Conservation (phyloP, 2,888 invertebrate genomes). For the Torymus tubicola region DNA sequence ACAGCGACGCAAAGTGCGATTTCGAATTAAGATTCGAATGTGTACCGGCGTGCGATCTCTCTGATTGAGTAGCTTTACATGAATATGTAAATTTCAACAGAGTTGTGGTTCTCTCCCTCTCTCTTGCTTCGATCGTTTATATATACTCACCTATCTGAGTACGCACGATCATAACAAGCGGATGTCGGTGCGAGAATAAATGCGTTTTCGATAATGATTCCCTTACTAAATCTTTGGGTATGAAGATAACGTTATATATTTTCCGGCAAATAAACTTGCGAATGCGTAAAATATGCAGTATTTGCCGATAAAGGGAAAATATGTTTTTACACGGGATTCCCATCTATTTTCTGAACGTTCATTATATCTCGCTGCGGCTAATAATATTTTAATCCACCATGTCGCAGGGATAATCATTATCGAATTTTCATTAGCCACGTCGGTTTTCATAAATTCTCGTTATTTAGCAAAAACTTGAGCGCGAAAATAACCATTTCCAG, state of each 20-base stretch:
- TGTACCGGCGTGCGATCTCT: background rate
- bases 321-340: background rate
- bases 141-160: conserved; percentile 16
- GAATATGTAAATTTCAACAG: conserved; percentile 46
- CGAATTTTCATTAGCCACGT: background rate
- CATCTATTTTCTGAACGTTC: conserved; percentile 4
- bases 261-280: conserved; percentile 15
- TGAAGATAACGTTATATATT: conserved; percentile 14
- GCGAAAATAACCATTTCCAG: too few relatives aligned
- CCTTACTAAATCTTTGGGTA: conserved; percentile 14
- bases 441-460: too few relatives aligned
- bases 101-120: conserved; percentile 1
- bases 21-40: conserved; percentile 40
- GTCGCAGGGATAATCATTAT: background rate
- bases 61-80: conserved; percentile 47
- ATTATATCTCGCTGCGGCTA: background rate
- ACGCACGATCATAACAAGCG: conserved; percentile 31
- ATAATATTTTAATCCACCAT: too few relatives aligned
- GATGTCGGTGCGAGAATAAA: conserved; percentile 16
- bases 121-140: conserved; percentile 1
- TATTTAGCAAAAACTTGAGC: too few relatives aligned
- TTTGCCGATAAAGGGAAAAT: background rate
- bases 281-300: conserved; percentile 1
- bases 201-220: conserved; percentile 34
- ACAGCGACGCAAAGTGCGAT: conserved; percentile 39